A percentile compares a stretch with the other conserved stretches of the same genome.
Evolutionary conservation across 2,113 vertebrate genomes (phyloP).

Genomic region (Crotalus horridus): DNA sequence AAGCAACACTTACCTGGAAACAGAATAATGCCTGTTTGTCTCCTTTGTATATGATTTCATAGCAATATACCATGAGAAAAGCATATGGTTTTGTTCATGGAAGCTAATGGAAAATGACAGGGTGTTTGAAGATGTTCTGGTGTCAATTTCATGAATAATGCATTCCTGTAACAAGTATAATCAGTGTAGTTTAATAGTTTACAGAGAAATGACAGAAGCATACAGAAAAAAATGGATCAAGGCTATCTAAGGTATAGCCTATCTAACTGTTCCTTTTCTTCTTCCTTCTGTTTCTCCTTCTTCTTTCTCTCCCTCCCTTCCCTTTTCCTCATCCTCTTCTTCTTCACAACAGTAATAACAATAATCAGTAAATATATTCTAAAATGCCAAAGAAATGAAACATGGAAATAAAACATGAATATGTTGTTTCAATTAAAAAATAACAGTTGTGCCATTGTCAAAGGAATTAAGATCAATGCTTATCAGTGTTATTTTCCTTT

Average conservation of each 20-base stretch:
- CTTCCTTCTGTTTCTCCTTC: background rate
- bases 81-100: conserved; percentile 79
- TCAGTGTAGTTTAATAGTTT: conserved; percentile 80
- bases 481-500: background rate
- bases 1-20: conserved; percentile 49
- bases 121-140: conserved; percentile 76
- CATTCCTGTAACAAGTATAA: conserved; percentile 76
- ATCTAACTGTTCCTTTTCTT: background rate
- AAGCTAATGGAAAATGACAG: conserved; percentile 83
- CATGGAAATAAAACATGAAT: background rate
- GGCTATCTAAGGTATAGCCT: conserved; percentile 28
- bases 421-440: conserved; percentile 1
- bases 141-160: conserved; percentile 82
- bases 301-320: conserved; percentile 5
- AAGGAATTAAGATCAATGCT: background rate
- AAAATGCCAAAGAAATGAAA: background rate
- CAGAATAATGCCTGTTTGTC: conserved; percentile 37
- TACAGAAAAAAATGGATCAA: conserved; percentile 33
- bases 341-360: conserved; percentile 2
- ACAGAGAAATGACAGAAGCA: conserved; percentile 55
- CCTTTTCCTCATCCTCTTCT: background rate
- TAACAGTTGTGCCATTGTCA: background rate
- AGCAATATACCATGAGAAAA: conserved; percentile 53
- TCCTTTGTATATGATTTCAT: conserved; percentile 41
- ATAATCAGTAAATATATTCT: background rate